phyloP scores from a whole-genome alignment of 2,888 invertebrate species.

The Andrena minutula region DNA sequence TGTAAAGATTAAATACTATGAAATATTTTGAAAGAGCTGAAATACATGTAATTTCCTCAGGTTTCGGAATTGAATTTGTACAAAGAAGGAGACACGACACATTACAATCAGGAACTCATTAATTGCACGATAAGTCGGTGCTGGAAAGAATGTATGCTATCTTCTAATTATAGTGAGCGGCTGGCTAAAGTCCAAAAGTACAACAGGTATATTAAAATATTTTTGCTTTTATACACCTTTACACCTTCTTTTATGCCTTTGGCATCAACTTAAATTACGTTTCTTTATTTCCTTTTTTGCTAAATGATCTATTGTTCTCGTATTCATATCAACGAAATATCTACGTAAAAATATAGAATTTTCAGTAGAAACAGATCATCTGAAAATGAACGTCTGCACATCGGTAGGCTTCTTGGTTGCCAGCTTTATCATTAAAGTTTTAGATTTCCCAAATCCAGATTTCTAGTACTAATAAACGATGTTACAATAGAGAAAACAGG shows the following conservation, averaged over 20 bases:
- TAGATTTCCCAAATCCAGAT: too few species aligned
- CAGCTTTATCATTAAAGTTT: too few species aligned
- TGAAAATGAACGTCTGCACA: not conserved
- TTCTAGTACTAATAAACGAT: slow-evolving; percentile 21
- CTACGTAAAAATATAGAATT: not conserved
- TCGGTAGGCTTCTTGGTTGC: too few species aligned
- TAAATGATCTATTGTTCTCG: too few species aligned
- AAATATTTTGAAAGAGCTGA: not conserved
- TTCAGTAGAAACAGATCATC: not conserved
- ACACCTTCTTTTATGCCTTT: not conserved
- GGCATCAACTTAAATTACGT: too few species aligned
- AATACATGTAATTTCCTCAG: slow-evolving; percentile 75
- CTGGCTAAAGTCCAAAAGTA: slow-evolving; percentile 88
- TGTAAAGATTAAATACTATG: too few species aligned
- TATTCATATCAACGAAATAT: too few species aligned
- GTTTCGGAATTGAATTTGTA: slow-evolving; percentile 91
- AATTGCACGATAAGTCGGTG: slow-evolving; percentile 91
- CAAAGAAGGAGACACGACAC: slow-evolving; percentile 91
- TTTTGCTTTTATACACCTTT: not conserved
- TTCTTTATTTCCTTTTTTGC: too few species aligned
- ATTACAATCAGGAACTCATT: slow-evolving; percentile 90
- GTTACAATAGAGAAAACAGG: slow-evolving; percentile 88
- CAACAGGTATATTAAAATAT: slow-evolving; percentile 87
- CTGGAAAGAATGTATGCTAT: slow-evolving; percentile 91
- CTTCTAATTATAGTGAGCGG: slow-evolving; percentile 88